Conservation (phyloP, 2,113 vertebrate genomes). For the Percina caprodes region DNA sequence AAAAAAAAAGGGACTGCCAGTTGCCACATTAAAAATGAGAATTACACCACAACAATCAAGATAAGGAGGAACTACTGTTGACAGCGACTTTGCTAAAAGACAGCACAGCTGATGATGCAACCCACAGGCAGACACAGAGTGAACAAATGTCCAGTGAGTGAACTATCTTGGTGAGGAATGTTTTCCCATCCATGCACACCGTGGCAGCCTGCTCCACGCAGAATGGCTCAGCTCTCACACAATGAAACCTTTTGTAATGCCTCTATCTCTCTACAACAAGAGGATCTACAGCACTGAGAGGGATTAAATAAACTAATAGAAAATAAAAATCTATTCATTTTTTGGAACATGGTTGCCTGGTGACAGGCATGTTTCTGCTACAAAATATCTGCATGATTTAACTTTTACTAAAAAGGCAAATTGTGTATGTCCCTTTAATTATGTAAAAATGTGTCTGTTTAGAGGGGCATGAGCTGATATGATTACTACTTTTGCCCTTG, state of each 20-base stretch:
- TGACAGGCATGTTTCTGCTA: not conserved
- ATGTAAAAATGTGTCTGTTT: not conserved
- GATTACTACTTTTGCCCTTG: conserved; percentile 3
- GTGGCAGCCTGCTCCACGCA: conserved; percentile 17
- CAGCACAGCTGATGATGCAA: conserved; percentile 39
- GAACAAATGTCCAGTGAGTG: conserved; percentile 17
- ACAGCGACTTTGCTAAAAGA: not conserved
- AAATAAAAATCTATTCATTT: not conserved
- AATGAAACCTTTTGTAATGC: conserved; percentile 69
- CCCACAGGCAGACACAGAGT: not conserved
- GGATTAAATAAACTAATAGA: not conserved
- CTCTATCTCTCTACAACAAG: conserved; percentile 10
- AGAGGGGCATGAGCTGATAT: not conserved
- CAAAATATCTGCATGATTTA: not conserved
- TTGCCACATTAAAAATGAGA: conserved; percentile 11
- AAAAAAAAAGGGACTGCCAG: not conserved
- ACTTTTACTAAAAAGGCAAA: not conserved
- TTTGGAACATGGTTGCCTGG: too few relatives aligned
- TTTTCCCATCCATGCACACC: conserved; percentile 6
- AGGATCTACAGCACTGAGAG: conserved; percentile 15
- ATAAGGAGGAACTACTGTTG: conserved; percentile 21
- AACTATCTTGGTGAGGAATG: conserved; percentile 52
- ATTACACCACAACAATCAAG: not conserved
- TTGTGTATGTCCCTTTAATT: not conserved
- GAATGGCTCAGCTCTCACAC: conserved; percentile 48